These are phyloP conservation scores for Penelope pileata DNA, from an alignment of 2,113 vertebrate species.

Conservation along the genomic window DNA sequence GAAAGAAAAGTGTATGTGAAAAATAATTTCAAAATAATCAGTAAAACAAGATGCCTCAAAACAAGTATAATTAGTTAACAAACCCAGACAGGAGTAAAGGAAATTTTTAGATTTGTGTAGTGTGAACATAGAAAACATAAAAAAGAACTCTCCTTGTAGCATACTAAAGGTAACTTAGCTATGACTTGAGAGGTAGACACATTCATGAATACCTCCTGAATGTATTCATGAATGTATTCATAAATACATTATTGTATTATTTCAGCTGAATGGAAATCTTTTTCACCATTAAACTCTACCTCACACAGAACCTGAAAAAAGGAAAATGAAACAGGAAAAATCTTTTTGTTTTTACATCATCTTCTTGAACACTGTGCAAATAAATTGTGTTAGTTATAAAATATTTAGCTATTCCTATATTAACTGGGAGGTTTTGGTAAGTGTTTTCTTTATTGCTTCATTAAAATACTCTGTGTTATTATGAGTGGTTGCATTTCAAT, in stretches of 20 bases:
- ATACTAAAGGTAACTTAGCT: neutral
- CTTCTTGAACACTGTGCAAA: neutral
- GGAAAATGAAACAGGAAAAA: neutral
- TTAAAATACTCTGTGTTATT: neutral
- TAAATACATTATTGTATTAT: neutral
- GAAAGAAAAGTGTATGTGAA: neutral
- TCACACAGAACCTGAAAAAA: neutral
- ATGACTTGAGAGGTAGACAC: neutral
- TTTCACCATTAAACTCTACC: neutral
- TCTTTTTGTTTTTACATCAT: neutral
- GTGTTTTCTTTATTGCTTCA: neutral
- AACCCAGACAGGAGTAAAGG: neutral
- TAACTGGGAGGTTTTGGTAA: neutral
- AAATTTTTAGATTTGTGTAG: neutral
- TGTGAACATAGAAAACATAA: neutral
- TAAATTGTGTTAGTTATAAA: neutral
- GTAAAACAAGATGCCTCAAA: neutral
- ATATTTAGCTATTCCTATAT: neutral
- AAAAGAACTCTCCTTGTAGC: neutral
- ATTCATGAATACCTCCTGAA: too few species aligned
- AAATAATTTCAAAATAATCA: neutral
- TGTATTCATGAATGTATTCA: too few species aligned
- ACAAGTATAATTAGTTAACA: neutral
- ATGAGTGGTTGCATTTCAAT: neutral
- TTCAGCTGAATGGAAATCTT: neutral